phyloP scores from a whole-genome alignment of 2,888 invertebrate genomes.

The Apamea monoglypha region DNA sequence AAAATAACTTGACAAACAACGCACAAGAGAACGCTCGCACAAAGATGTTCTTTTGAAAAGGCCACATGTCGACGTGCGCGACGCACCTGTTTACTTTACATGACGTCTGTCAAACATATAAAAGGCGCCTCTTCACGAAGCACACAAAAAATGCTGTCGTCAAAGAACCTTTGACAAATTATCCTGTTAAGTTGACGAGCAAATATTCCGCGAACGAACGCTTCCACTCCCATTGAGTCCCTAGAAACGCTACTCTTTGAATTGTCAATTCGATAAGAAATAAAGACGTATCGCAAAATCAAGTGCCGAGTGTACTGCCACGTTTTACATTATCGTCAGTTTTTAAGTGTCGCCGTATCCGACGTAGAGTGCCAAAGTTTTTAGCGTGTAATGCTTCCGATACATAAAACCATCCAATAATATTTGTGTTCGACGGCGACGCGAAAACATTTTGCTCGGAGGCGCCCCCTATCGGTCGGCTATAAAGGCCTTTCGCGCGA shows the following conservation, averaged over 20 bases:
- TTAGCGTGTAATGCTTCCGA: conserved; percentile 89
- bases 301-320: conserved; percentile 63
- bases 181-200: conserved; percentile 81
- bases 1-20: conserved; percentile 58
- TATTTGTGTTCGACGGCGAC: conserved; percentile 87
- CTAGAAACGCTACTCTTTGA: conserved; percentile 56
- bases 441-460: conserved; percentile 85
- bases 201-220: conserved; percentile 69
- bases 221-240: conserved; percentile 52
- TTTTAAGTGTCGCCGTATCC: conserved; percentile 79
- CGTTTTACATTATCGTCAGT: conserved; percentile 74
- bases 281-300: conserved; percentile 66
- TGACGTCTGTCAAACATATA: conserved; percentile 84
- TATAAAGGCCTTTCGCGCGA: conserved; percentile 90
- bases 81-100: conserved; percentile 81
- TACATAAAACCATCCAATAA: conserved; percentile 89
- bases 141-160: conserved; percentile 79
- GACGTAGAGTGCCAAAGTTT: conserved; percentile 85
- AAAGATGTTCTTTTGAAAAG: conserved; percentile 69
- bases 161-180: conserved; percentile 87
- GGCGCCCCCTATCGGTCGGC: conserved; percentile 86
- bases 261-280: conserved; percentile 65
- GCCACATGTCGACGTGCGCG: conserved; percentile 71
- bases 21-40: conserved; percentile 50
- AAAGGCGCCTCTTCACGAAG: conserved; percentile 74